phyloP scores from a whole-genome alignment of 2,888 invertebrate species.

The Noctua fimbriata region DNA sequence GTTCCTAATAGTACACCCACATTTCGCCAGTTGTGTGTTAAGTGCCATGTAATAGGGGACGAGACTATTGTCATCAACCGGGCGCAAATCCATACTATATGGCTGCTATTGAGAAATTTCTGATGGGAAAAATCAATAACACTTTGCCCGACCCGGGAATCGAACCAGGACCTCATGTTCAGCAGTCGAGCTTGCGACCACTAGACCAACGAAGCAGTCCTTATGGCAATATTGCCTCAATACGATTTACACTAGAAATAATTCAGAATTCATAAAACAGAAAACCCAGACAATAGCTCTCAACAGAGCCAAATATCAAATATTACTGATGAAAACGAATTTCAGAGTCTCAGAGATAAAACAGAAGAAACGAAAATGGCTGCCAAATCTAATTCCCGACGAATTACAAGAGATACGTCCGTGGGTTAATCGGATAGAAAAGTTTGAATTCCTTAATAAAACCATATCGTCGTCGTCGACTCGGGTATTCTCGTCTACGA shows the following conservation, averaged over 20 bases:
- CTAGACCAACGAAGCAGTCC: too few species aligned
- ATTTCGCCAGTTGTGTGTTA: too few species aligned
- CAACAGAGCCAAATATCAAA: slow-evolving; percentile 27
- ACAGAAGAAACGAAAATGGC: slow-evolving; percentile 46
- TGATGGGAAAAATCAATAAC: too few species aligned
- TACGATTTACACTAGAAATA: neutral
- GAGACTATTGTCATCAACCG: too few species aligned
- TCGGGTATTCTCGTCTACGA: slow-evolving; percentile 57
- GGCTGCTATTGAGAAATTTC: too few species aligned
- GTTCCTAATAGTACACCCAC: too few species aligned
- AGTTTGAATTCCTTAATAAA: slow-evolving; percentile 71
- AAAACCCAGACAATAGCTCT: slow-evolving; percentile 22
- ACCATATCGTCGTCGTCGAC: slow-evolving; percentile 67
- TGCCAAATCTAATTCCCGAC: slow-evolving; percentile 55
- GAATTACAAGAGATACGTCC: slow-evolving; percentile 61
- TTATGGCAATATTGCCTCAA: neutral
- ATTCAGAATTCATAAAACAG: slow-evolving; percentile 14
- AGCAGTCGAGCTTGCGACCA: too few species aligned
- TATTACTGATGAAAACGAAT: slow-evolving; percentile 49
- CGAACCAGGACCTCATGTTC: too few species aligned
- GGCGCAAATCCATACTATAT: too few species aligned
- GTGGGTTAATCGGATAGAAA: slow-evolving; percentile 68
- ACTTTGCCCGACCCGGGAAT: too few species aligned
- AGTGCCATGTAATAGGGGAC: too few species aligned
- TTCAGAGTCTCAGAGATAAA: slow-evolving; percentile 39